Evolutionary conservation across 2,797 vertebrate genomes (phyloP).

Genomic region (Knipowitschia caucasica): DNA sequence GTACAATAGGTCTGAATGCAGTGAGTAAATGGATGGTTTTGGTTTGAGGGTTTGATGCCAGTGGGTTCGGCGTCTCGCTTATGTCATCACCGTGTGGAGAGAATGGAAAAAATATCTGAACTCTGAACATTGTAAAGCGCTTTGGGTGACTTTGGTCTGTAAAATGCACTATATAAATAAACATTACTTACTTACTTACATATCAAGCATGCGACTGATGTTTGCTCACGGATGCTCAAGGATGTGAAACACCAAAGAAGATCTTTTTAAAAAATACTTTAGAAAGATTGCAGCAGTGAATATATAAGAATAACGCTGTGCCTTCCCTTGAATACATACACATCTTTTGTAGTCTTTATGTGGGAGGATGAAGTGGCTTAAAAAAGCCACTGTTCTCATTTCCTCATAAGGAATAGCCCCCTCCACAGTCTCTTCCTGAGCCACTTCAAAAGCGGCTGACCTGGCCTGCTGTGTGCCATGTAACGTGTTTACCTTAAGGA

Average conservation of each 20-base stretch:
- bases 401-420: slow-evolving; percentile 69
- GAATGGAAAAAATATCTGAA: too few species aligned
- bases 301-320: slow-evolving; percentile 16
- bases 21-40: too few species aligned
- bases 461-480: slow-evolving; percentile 66
- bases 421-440: slow-evolving; percentile 62
- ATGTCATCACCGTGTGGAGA: too few species aligned
- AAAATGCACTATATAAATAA: too few species aligned
- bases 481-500: slow-evolving; percentile 74
- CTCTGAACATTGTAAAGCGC: too few species aligned
- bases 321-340: slow-evolving; percentile 14
- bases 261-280: too few species aligned
- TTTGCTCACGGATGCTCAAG: background rate
- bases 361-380: slow-evolving; percentile 63
- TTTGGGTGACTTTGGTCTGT: too few species aligned
- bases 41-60: too few species aligned
- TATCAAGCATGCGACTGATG: background rate
- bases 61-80: too few species aligned
- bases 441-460: slow-evolving; percentile 76
- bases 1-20: too few species aligned
- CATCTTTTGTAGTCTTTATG: slow-evolving; percentile 60
- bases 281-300: background rate
- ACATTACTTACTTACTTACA: too few species aligned
- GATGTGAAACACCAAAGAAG: background rate
- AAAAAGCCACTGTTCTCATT: slow-evolving; percentile 74